Conservation (phyloP, 2,797 vertebrate genomes). For the Spinus pinus region DNA sequence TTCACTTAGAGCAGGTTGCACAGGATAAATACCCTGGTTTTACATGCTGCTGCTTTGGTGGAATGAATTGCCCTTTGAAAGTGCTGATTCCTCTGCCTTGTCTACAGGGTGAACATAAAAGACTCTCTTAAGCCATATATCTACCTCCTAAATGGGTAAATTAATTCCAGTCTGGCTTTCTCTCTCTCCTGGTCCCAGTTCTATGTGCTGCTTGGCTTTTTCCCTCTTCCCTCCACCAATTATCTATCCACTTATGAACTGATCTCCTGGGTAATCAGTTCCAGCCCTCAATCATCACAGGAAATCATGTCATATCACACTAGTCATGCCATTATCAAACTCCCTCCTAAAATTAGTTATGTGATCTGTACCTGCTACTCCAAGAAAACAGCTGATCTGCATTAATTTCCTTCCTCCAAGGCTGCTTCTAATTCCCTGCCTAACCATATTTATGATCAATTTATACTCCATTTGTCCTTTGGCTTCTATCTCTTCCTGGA, state of each 20-base stretch:
- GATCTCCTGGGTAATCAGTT: not conserved
- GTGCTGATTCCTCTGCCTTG: not conserved
- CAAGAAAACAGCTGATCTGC: not conserved
- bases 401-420: constrained; percentile 8
- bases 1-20: not conserved
- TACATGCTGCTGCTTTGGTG: not conserved
- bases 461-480: constrained; percentile 31
- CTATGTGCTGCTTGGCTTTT: not conserved
- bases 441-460: constrained; percentile 36
- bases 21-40: not conserved
- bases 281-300: not conserved
- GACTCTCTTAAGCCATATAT: not conserved
- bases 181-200: not conserved
- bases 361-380: not conserved
- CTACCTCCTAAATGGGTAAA: not conserved
- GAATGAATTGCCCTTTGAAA: not conserved
- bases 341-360: not conserved
- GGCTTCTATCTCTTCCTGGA: constrained; percentile 26
- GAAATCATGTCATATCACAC: not conserved
- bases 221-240: not conserved
- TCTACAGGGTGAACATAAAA: not conserved
- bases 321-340: not conserved
- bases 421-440: constrained; percentile 18
- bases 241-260: not conserved
- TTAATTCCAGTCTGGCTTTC: not conserved